These are phyloP conservation scores for Heliconius cydno DNA, from an alignment of 2,888 invertebrate genomes.

Conservation along the genomic window DNA sequence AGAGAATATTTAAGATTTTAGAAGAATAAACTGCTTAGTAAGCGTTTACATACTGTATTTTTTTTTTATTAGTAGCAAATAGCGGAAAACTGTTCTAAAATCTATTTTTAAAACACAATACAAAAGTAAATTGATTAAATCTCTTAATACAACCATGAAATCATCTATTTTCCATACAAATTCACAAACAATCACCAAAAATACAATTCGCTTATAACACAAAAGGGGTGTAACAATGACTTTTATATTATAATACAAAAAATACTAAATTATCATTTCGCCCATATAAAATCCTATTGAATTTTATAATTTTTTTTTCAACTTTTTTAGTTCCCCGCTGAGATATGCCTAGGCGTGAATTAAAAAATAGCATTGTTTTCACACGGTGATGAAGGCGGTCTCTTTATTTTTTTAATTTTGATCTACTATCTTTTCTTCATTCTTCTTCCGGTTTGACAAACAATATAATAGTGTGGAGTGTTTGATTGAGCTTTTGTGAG, in stretches of 20 bases:
- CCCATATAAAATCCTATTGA: slow-evolving; percentile 7
- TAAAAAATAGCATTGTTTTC: slow-evolving; percentile 59
- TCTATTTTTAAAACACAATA: neutral
- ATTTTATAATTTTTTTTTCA: slow-evolving; percentile 11
- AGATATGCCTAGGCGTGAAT: slow-evolving; percentile 55
- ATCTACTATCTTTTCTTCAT: slow-evolving; percentile 56
- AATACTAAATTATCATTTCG: slow-evolving; percentile 17
- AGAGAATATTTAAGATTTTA: no score
- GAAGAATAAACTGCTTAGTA: no score
- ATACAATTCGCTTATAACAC: slow-evolving; percentile 55
- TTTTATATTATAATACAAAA: slow-evolving; percentile 14
- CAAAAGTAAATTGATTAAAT: slow-evolving; percentile 11
- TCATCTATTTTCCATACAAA: slow-evolving; percentile 45
- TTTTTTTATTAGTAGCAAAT: neutral
- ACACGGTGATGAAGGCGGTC: slow-evolving; percentile 58
- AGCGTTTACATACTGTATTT: no score
- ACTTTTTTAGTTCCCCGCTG: slow-evolving; percentile 52
- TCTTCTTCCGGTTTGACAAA: slow-evolving; percentile 57
- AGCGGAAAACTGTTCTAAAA: neutral
- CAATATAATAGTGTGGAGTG: neutral
- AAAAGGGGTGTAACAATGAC: slow-evolving; percentile 52
- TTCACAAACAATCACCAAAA: slow-evolving; percentile 42
- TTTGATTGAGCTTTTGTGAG: slow-evolving; percentile 5
- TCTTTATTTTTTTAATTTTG: slow-evolving; percentile 54
- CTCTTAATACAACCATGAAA: slow-evolving; percentile 48